Conservation (phyloP, 37 sponge, comb jelly and placozoan species). For the Bolinopsis microptera region DNA sequence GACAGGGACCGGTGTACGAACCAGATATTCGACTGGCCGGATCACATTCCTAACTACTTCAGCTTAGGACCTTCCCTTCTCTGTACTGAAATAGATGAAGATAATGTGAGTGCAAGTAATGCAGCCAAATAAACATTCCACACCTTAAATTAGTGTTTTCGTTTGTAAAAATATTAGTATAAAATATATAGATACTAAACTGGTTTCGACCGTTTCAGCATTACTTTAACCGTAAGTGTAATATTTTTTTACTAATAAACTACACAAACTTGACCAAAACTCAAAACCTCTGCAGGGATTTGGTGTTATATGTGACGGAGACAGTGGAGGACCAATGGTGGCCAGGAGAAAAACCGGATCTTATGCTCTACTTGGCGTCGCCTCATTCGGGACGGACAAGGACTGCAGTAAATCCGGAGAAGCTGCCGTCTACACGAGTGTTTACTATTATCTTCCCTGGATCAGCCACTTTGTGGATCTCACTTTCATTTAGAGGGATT, state of each 20-base stretch:
- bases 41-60: background rate
- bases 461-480: slow-evolving; percentile 8
- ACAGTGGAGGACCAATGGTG: slow-evolving; percentile 54
- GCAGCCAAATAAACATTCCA: too few species aligned
- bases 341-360: background rate
- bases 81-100: slow-evolving; percentile 3
- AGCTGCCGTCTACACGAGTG: slow-evolving; percentile 21
- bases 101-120: slow-evolving; percentile 1
- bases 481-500: background rate
- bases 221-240: too few species aligned
- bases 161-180: too few species aligned
- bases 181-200: too few species aligned
- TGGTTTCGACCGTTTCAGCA: too few species aligned
- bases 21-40: background rate
- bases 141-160: too few species aligned
- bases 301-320: slow-evolving; percentile 21
- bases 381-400: background rate
- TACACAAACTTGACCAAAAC: too few species aligned
- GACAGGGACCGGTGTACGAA: background rate
- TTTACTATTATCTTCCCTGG: slow-evolving; percentile 46
- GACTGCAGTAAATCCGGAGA: slow-evolving; percentile 21
- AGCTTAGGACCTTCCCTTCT: background rate
- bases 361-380: slow-evolving; percentile 17
- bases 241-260: too few species aligned
- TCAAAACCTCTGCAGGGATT: too few species aligned